Evolutionary conservation across 1,140 invertebrate species (phyloP).

Genomic region (Polypedilum vanderplanki): DNA sequence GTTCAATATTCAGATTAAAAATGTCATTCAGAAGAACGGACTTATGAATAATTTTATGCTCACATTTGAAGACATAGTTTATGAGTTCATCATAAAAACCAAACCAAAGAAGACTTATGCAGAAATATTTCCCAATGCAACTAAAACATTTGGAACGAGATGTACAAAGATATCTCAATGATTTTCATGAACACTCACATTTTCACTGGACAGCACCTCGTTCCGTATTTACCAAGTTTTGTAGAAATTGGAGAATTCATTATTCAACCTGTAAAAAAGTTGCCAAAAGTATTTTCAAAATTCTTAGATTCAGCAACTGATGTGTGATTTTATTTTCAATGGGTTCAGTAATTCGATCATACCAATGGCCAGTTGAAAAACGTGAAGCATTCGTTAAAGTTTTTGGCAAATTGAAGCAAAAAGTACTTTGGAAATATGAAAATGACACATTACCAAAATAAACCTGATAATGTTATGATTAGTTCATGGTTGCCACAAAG

Average conservation of each 20-base stretch:
- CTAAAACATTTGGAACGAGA: constrained; percentile 1
- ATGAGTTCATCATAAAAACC: constrained; percentile 35
- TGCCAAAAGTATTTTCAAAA: constrained; percentile 38
- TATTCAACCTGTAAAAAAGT: constrained; percentile 31
- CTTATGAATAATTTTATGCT: constrained; percentile 38
- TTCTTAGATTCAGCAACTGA: constrained; percentile 35
- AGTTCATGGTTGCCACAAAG: constrained; percentile 56
- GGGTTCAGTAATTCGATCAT: constrained; percentile 37
- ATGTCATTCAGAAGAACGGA: constrained; percentile 46
- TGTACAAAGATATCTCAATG: not conserved
- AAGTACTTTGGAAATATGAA: constrained; percentile 50
- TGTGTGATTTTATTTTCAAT: constrained; percentile 41
- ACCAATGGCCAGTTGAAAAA: constrained; percentile 35
- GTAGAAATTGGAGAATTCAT: constrained; percentile 37
- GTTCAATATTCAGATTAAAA: constrained; percentile 35
- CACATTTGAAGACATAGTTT: constrained; percentile 29
- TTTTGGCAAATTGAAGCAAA: constrained; percentile 42
- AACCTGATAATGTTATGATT: constrained; percentile 50
- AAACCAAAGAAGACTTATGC: constrained; percentile 35
- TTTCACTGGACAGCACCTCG: constrained; percentile 32
- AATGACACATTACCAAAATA: constrained; percentile 35
- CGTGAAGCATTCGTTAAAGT: constrained; percentile 40
- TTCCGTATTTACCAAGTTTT: constrained; percentile 34
- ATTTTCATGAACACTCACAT: constrained; percentile 33
- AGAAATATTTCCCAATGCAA: constrained; percentile 23